Evolutionary conservation across 2,797 vertebrate species (phyloP).

Genomic region (Poeciliopsis turneri): DNA sequence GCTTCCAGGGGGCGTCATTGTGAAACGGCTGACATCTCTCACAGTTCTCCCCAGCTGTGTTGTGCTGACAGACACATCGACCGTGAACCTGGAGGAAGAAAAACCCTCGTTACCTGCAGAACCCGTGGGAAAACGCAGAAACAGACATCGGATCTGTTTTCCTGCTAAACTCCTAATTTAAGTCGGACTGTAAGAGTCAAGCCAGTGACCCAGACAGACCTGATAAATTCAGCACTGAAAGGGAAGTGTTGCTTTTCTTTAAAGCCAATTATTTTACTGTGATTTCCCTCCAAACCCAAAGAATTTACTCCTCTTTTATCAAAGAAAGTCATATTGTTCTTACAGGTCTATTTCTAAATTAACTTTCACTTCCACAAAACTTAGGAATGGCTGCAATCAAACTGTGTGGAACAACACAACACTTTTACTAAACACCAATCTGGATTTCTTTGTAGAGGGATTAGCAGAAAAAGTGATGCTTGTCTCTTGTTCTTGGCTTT

Average conservation of each 20-base stretch:
- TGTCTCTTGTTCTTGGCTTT: neutral
- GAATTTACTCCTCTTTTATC: too few species aligned
- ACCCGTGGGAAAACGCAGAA: neutral
- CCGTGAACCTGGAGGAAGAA: conserved; percentile 83
- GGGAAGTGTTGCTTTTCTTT: neutral
- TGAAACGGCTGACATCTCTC: conserved; percentile 88
- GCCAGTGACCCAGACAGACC: neutral
- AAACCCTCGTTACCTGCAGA: conserved; percentile 4
- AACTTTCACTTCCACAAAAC: too few species aligned
- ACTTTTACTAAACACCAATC: neutral
- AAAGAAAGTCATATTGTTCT: neutral
- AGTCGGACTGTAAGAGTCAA: neutral
- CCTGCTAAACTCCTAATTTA: neutral
- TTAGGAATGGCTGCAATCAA: too few species aligned
- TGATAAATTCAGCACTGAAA: neutral
- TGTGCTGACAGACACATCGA: conserved; percentile 87
- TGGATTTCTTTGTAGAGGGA: neutral
- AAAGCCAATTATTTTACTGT: too few species aligned
- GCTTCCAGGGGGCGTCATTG: conserved; percentile 89
- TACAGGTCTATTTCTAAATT: too few species aligned
- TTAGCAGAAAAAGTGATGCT: neutral
- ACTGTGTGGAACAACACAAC: neutral
- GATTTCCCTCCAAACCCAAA: too few species aligned
- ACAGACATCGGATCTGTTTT: neutral
- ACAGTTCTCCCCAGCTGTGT: conserved; percentile 87